These are phyloP conservation scores for Pan troglodytes DNA, from an alignment of 2,113 vertebrate genomes.

Conservation along the genomic window NHGRI_mPanTro3-v2.1_pri NC_072403.2:156484001-156484500, in stretches of 20 bases:
- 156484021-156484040: not conserved
- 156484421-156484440: not conserved
- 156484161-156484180: not conserved
- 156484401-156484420: not conserved
- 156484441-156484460: not conserved
- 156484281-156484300: not conserved
- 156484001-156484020: not conserved
- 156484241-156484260: not conserved
- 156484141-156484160: not conserved
- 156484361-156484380: not conserved
- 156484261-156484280: accelerated
- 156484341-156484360: not conserved
- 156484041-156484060: not conserved
- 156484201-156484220: not conserved
- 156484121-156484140: not conserved
- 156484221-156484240: not conserved
- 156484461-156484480: not conserved
- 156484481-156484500: not conserved
- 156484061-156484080: not conserved
- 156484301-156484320: no score
- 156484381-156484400: not conserved
- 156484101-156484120: not conserved
- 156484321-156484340: not conserved
- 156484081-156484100: not conserved
- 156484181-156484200: not conserved